These are phyloP conservation scores for Suncus etruscus DNA, from an alignment of 2,113 vertebrate species.

Conservation along the genomic window DNA sequence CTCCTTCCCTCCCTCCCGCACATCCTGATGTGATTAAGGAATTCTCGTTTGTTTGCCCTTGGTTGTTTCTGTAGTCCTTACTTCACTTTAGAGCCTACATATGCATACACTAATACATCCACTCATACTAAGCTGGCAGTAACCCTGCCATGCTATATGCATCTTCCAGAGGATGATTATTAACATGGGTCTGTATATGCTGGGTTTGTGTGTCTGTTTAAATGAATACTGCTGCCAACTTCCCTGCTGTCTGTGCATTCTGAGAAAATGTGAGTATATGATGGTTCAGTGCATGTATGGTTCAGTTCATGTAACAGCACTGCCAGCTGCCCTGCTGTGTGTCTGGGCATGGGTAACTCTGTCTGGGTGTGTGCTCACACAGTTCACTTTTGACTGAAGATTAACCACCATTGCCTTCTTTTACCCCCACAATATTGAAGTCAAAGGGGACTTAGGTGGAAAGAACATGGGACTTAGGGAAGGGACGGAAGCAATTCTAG, in stretches of 20 bases:
- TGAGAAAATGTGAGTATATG: conserved; percentile 79
- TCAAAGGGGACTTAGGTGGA: conserved; percentile 77
- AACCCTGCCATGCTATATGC: background rate
- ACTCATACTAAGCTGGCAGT: conserved; percentile 1
- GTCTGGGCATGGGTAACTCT: conserved; percentile 54
- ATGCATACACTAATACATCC: background rate
- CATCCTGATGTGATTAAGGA: conserved; percentile 94
- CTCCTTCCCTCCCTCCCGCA: conserved; percentile 87
- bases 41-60: conserved; percentile 92
- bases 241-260: conserved; percentile 50
- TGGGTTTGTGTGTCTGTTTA: conserved; percentile 49
- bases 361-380: background rate
- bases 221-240: conserved; percentile 51
- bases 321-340: conserved; percentile 80
- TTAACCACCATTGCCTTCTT: conserved; percentile 79
- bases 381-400: conserved; percentile 65
- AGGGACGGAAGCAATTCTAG: conserved; percentile 82
- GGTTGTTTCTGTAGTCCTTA: conserved; percentile 90
- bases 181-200: background rate
- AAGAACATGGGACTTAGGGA: conserved; percentile 69
- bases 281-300: background rate
- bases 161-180: conserved; percentile 36
- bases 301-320: conserved; percentile 10
- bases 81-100: conserved; percentile 81
- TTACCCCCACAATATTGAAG: conserved; percentile 81